Evolutionary conservation across 1,140 invertebrate species (phyloP), one percentile per base, ranked within the genome.

Genomic region (Zaprionus africanus): DNA sequence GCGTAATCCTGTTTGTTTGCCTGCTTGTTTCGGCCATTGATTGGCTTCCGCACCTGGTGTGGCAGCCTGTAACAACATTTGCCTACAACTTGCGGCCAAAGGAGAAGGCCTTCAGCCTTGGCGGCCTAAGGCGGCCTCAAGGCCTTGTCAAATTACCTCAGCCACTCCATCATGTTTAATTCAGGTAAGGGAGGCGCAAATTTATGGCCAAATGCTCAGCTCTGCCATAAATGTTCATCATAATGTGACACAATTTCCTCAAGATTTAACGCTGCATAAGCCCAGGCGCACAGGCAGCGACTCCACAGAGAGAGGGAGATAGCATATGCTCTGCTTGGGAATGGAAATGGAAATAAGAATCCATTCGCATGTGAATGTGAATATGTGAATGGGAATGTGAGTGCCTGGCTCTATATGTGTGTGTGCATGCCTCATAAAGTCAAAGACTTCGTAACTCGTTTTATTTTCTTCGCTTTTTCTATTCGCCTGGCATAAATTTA

Each of bases 191-290:
- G 53, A 78, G 63, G 78, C 74, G 38, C 53, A 71, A 87, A 87
- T 87, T 87, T 87, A 87, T 87, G 84, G 56, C 78, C 70, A 61
- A 79, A 81, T 83, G 81, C 81, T 90, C 85, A 81, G 79, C 78
- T 84, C 84, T 81, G 78, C 78, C 84, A 87, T 87, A 87, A 87
- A 87, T 87, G 84, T 90, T 88, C 85, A 87, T 87, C 81, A 90
- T 90, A 85, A 90, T 90, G 85, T 85, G 85, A 90, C 85, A 90
- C 85, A 90, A 90, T 90, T 90, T 90, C 76, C 85, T 82, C 72
- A 79, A 90, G 85, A 90, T 90, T 90, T 90, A 90, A 90, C 85
- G 85, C 81, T 66, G 84, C 84, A 88, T 84, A 88, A 88, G 76
- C 24, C 34, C 53, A 58, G 75, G 58, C 69, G 46, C 36, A 17